Percentiles rank a stretch among this genome's conserved stretches.
phyloP scores from a whole-genome alignment of 2,797 vertebrate species.

The Gallirallus australis region DNA sequence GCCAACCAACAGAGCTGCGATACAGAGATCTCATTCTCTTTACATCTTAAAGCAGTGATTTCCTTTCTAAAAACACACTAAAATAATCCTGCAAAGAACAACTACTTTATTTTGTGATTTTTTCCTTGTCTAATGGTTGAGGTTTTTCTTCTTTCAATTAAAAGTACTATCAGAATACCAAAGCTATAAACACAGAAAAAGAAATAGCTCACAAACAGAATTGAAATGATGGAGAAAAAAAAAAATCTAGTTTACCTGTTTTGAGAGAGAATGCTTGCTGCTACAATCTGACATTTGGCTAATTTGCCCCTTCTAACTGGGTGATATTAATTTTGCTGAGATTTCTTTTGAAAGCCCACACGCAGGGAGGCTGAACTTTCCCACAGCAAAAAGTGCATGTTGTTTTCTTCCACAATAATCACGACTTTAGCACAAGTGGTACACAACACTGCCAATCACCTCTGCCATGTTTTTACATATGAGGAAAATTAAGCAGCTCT shows the following conservation, averaged over 20 bases:
- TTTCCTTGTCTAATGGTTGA: background rate
- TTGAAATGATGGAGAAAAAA: background rate
- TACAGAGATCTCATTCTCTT: slow-evolving; percentile 32
- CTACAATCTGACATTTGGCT: slow-evolving; percentile 58
- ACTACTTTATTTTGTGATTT: background rate
- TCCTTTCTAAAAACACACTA: background rate
- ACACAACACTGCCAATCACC: slow-evolving; percentile 58
- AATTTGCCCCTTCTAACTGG: slow-evolving; percentile 55
- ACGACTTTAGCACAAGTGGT: slow-evolving; percentile 48
- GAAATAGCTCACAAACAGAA: background rate
- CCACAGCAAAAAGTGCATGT: slow-evolving; percentile 75
- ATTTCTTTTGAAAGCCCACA: slow-evolving; percentile 49
- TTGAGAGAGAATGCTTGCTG: slow-evolving; percentile 50
- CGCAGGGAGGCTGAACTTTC: slow-evolving; percentile 78
- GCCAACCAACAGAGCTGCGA: slow-evolving; percentile 67
- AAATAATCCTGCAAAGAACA: background rate
- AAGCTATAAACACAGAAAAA: background rate
- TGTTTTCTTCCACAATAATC: slow-evolving; percentile 68
- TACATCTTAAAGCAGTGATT: background rate
- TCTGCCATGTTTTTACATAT: slow-evolving; percentile 51
- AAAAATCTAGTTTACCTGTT: background rate
- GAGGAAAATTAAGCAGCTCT: slow-evolving; percentile 72
- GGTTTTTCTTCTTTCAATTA: background rate
- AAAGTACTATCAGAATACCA: accelerated
- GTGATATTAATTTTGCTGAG: slow-evolving; percentile 62